These are phyloP conservation scores for Brenthis hecate DNA, from an alignment of 2,888 invertebrate genomes.

Conservation along the genomic window DNA sequence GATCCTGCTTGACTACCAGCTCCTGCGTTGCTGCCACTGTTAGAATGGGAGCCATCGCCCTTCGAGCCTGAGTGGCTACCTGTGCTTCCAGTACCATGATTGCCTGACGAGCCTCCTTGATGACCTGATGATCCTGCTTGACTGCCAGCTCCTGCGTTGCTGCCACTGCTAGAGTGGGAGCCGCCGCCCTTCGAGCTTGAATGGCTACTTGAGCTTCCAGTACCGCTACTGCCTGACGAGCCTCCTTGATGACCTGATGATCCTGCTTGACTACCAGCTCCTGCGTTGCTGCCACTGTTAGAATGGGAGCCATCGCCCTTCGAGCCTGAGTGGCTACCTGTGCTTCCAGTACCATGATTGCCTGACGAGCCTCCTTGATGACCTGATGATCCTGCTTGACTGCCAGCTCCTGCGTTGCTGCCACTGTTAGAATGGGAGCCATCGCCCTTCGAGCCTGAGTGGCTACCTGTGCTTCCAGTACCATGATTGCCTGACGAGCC, in stretches of 20 bases:
- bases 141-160: background rate
- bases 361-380: background rate
- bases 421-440: too few species aligned
- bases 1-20: too few species aligned
- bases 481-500: too few species aligned
- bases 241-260: background rate
- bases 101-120: background rate
- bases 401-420: too few species aligned
- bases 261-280: background rate
- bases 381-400: too few species aligned
- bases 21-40: background rate
- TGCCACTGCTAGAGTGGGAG: background rate
- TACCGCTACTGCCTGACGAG: background rate
- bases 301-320: background rate
- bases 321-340: background rate
- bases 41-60: background rate
- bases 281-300: background rate
- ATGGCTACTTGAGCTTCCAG: background rate
- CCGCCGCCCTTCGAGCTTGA: background rate
- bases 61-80: background rate
- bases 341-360: background rate
- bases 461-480: background rate
- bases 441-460: too few species aligned
- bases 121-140: background rate
- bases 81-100: background rate